These are phyloP conservation scores for Bovichtus diacanthus DNA, from an alignment of 2,797 vertebrate species.

Conservation along the genomic window DNA sequence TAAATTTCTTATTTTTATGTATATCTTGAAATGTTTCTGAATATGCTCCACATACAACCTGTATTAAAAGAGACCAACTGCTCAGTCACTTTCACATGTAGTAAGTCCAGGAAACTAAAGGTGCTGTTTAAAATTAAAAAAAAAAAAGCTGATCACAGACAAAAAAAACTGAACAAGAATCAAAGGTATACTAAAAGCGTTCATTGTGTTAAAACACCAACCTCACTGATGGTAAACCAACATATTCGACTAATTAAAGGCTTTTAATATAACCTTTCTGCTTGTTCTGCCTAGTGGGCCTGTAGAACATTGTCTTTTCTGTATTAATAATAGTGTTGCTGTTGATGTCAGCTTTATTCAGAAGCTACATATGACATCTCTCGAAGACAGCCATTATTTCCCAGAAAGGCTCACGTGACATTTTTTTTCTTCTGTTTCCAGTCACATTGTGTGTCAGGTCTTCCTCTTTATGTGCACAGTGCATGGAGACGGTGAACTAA, in stretches of 20 bases:
- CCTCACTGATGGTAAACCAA: neutral
- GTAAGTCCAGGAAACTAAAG: neutral
- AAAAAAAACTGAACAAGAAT: neutral
- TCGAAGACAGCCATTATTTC: neutral
- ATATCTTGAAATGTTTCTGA: neutral
- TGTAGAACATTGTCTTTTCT: neutral
- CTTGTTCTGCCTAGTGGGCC: neutral
- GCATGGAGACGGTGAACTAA: neutral
- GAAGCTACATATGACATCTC: slow-evolving; percentile 2
- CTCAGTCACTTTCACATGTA: neutral
- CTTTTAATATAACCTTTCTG: neutral
- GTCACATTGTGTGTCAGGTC: slow-evolving; percentile 27
- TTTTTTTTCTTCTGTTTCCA: slow-evolving; percentile 23
- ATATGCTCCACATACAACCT: neutral
- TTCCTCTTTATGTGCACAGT: slow-evolving; percentile 50
- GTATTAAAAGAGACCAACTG: neutral
- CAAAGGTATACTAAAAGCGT: neutral
- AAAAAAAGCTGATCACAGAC: neutral
- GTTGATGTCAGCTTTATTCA: neutral
- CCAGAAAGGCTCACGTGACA: slow-evolving; percentile 32
- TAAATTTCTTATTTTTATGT: no score
- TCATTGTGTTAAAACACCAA: neutral
- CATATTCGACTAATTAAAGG: neutral
- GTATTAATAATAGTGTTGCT: neutral
- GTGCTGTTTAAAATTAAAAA: neutral